These are phyloP conservation scores for Nettapus auritus DNA, from an alignment of 2,113 vertebrate genomes.

Conservation along the genomic window DNA sequence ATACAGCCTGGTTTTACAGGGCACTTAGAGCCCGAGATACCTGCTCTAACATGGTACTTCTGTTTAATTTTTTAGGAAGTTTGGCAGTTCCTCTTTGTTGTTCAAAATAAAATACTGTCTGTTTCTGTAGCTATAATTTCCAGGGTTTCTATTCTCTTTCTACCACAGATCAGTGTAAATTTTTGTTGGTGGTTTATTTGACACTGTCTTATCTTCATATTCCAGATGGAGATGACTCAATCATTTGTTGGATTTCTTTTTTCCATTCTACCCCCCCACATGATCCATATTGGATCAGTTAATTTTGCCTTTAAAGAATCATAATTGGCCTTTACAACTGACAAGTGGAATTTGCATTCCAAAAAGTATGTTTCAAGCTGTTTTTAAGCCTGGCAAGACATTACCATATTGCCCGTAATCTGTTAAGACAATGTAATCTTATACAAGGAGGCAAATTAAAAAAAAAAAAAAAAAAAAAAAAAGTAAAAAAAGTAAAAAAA, in stretches of 20 bases:
- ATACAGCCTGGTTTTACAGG: too few relatives aligned
- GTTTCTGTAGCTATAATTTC: neutral
- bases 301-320: neutral
- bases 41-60: too few relatives aligned
- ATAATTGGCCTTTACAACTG: neutral
- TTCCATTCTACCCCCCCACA: neutral
- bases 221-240: neutral
- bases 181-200: neutral
- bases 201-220: neutral
- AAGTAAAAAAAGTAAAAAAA: too few relatives aligned
- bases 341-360: neutral
- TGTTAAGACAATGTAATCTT: neutral
- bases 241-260: neutral
- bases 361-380: neutral
- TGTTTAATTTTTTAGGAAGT: too few relatives aligned
- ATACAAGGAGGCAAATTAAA: neutral
- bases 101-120: neutral
- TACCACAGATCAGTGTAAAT: neutral
- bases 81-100: too few relatives aligned
- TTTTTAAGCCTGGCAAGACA: neutral
- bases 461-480: neutral
- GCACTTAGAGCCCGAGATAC: too few relatives aligned
- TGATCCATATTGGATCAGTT: neutral
- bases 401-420: neutral
- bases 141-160: neutral